A percentile compares a stretch with the other conserved stretches of the same genome.
Evolutionary conservation across 2,113 vertebrate species (phyloP).

Genomic region (Piliocolobus tephrosceles): DNA sequence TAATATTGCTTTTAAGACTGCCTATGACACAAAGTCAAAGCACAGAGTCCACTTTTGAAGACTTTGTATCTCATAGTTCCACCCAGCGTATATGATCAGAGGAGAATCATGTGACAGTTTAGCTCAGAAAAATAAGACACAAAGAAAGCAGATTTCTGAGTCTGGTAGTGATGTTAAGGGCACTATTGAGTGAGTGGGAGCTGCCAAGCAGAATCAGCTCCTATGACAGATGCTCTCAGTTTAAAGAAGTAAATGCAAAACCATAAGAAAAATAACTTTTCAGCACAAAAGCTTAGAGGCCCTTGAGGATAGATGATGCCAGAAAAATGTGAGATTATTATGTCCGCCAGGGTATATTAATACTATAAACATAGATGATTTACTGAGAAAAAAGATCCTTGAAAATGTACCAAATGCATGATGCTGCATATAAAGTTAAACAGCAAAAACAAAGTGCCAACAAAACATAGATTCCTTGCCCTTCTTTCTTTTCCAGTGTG

Average conservation of each 20-base stretch:
- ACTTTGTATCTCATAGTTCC: neutral
- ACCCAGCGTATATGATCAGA: neutral
- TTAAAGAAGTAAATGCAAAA: slow-evolving; percentile 73
- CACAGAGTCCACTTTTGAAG: neutral
- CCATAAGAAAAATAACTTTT: slow-evolving; percentile 71
- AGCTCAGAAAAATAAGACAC: neutral
- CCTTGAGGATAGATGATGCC: slow-evolving; percentile 73
- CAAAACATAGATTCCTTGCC: neutral
- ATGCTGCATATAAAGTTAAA: slow-evolving; percentile 61
- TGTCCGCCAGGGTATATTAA: slow-evolving; percentile 68
- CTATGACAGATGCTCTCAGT: slow-evolving; percentile 55
- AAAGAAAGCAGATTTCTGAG: neutral
- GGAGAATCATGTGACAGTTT: neutral
- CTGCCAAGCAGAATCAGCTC: slow-evolving; percentile 25
- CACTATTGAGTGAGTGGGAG: neutral
- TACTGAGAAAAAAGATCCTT: slow-evolving; percentile 64
- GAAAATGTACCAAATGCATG: slow-evolving; percentile 60
- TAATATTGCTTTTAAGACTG: neutral
- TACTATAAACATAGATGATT: slow-evolving; percentile 77
- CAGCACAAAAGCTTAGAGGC: slow-evolving; percentile 60
- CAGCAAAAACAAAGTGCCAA: neutral
- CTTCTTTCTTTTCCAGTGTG: neutral
- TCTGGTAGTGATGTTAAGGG: neutral
- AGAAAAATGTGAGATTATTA: slow-evolving; percentile 77
- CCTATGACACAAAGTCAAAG: neutral